Conservation (phyloP, 2,113 vertebrate genomes). For the Pseudonaja textilis region DNA sequence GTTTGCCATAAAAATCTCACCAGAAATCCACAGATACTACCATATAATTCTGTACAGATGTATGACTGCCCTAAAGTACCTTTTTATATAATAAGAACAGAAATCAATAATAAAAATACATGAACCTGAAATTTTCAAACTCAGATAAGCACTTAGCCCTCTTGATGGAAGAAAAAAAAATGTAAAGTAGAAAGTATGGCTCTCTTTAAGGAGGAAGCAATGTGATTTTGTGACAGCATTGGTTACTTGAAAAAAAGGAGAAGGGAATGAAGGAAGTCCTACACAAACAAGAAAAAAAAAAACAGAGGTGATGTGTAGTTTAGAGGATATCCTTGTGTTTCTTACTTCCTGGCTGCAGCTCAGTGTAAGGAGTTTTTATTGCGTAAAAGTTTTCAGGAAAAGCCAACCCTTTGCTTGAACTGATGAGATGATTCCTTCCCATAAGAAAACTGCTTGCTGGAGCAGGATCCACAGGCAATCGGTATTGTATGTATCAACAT, state of each 20-base stretch:
- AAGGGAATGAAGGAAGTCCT: not conserved
- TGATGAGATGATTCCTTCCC: conserved; percentile 3
- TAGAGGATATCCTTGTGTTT: not conserved
- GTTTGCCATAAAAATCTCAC: not conserved
- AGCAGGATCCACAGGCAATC: not conserved
- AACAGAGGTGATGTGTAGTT: not conserved
- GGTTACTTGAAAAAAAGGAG: not conserved
- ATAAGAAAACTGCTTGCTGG: not conserved
- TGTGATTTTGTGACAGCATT: not conserved
- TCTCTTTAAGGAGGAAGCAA: not conserved
- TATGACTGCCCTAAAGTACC: not conserved
- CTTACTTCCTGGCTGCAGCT: not conserved
- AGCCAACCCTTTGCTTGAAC: not conserved
- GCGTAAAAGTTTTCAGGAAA: conserved; percentile 3
- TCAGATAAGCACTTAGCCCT: not conserved
- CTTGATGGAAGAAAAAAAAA: not conserved
- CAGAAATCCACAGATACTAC: not conserved
- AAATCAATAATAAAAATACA: not conserved
- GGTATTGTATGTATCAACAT: not conserved
- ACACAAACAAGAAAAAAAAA: not conserved
- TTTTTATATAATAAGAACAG: not conserved
- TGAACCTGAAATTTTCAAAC: not conserved
- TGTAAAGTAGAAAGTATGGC: not conserved
- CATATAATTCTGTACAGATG: not conserved
- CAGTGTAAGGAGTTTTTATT: not conserved